These are phyloP conservation scores for Cerastoderma edule DNA, from an alignment of 2,888 invertebrate genomes.

Conservation along the genomic window DNA sequence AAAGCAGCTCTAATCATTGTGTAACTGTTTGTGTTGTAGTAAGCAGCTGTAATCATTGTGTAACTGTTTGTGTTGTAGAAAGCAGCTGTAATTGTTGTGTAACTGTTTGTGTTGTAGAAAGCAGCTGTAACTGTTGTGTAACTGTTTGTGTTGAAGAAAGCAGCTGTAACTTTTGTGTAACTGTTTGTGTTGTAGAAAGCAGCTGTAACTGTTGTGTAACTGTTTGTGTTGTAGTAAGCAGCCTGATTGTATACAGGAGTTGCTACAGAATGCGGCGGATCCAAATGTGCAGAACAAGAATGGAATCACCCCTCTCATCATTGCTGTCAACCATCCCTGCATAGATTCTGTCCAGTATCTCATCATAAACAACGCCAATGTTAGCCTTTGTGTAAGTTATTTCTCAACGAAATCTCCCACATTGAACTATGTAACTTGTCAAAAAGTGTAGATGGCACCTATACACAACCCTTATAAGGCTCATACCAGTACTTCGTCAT, in stretches of 20 bases:
- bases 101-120: too few species aligned
- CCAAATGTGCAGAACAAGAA: conserved; percentile 45
- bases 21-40: too few species aligned
- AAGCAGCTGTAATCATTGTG: too few species aligned
- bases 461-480: conserved; percentile 40
- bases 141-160: too few species aligned
- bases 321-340: conserved; percentile 43
- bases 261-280: conserved; percentile 49
- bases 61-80: too few species aligned
- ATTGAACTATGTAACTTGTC: too few species aligned
- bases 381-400: conserved; percentile 38
- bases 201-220: neutral
- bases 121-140: too few species aligned
- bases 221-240: conserved; percentile 45
- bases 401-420: too few species aligned
- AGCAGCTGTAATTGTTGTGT: too few species aligned
- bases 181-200: neutral
- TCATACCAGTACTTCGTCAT: conserved; percentile 45
- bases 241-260: conserved; percentile 44
- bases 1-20: too few species aligned
- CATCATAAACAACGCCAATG: conserved; percentile 44
- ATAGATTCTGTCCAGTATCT: conserved; percentile 52
- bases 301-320: conserved; percentile 44
- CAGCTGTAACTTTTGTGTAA: too few species aligned
- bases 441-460: too few species aligned